Evolutionary conservation across 2,113 vertebrate species (phyloP).

Genomic region (Dunckerocampus dactyliophorus): DNA sequence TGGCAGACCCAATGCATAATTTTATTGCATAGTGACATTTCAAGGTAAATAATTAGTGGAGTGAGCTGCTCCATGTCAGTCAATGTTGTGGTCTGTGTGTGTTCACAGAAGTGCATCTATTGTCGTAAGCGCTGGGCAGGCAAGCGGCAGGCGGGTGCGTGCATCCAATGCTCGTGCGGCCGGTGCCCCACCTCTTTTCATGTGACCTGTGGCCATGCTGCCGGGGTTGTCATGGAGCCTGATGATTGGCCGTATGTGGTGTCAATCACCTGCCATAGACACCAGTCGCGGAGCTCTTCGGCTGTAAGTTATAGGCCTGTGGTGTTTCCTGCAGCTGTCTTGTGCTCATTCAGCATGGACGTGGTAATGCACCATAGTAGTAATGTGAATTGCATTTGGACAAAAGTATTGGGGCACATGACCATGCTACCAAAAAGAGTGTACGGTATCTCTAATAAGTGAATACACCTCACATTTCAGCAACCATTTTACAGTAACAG

Average conservation of each 20-base stretch:
- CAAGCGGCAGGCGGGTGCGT: slow-evolving; percentile 83
- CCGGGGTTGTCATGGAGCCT: slow-evolving; percentile 88
- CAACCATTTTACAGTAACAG: too few relatives aligned
- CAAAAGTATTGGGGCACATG: neutral
- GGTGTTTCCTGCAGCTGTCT: slow-evolving; percentile 3
- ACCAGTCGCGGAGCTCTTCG: slow-evolving; percentile 78
- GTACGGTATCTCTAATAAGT: neutral
- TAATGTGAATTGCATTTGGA: neutral
- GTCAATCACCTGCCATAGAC: slow-evolving; percentile 90
- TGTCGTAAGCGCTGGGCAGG: slow-evolving; percentile 79
- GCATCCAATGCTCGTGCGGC: slow-evolving; percentile 92
- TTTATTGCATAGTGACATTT: neutral
- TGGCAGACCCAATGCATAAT: neutral
- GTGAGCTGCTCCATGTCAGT: neutral
- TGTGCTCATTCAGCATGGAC: slow-evolving; percentile 4
- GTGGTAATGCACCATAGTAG: neutral
- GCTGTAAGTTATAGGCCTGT: slow-evolving; percentile 74
- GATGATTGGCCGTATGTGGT: slow-evolving; percentile 93
- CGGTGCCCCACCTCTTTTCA: slow-evolving; percentile 92
- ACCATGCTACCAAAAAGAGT: neutral
- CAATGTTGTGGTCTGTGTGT: slow-evolving; percentile 26
- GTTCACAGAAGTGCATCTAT: slow-evolving; percentile 88
- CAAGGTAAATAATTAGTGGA: neutral
- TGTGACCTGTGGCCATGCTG: slow-evolving; percentile 93
- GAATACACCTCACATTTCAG: too few relatives aligned